phyloP scores from a whole-genome alignment of 2,113 vertebrate species.

The Anhinga anhinga region DNA sequence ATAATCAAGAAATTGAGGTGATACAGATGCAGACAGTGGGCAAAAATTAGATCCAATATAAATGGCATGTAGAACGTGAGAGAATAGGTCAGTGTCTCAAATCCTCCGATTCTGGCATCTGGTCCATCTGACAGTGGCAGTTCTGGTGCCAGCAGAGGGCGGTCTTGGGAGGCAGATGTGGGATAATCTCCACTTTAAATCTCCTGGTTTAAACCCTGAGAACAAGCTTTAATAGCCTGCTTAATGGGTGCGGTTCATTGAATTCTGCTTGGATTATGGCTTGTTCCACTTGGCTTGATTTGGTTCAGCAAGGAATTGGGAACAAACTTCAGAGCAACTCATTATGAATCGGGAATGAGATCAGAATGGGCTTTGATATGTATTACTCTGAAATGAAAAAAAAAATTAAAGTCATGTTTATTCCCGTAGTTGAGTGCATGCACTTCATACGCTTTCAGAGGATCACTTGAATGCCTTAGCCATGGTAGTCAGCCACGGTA shows the following conservation, averaged over 20 bases:
- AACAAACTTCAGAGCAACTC: not conserved
- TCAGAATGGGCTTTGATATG: not conserved
- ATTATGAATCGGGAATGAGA: not conserved
- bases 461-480: not conserved
- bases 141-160: not conserved
- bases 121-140: not conserved
- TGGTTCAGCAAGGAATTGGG: constrained; percentile 18
- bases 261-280: constrained; percentile 31
- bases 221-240: constrained; percentile 15
- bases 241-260: constrained; percentile 36
- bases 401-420: not conserved
- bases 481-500: not conserved
- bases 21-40: not conserved
- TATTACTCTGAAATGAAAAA: not conserved
- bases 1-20: not conserved
- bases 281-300: constrained; percentile 38
- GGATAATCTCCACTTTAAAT: constrained; percentile 40
- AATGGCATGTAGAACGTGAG: fast-evolving
- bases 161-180: constrained; percentile 31
- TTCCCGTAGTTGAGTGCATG: not conserved
- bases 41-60: not conserved
- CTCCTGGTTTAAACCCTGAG: constrained; percentile 14
- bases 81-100: not conserved
- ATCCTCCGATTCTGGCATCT: not conserved
- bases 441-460: not conserved